Evolutionary conservation across 2,888 invertebrate species (phyloP), one percentile per base, ranked within the genome.

Genomic region (Synergus umbraculus): DNA sequence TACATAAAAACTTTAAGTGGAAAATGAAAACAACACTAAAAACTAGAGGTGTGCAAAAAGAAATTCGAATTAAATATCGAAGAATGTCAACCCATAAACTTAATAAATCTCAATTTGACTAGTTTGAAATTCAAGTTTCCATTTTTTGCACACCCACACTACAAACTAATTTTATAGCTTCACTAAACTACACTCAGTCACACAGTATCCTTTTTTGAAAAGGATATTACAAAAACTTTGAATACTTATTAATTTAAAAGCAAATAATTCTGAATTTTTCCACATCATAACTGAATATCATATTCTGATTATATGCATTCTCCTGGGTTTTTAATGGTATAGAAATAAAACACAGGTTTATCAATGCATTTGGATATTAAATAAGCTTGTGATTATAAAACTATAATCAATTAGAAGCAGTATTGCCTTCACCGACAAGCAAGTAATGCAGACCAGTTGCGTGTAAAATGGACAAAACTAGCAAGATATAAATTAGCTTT

Each of bases 391-490:
- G 58, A 58, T 58, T 58, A 18, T 18, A 58, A 1, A 63, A 29
- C 12, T 29, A 29, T 7, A 60, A 22, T 63, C 63, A 22, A n/a
- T 43, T 66, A n/a, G 10, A 66, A 66, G n/a, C 65, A 66, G 9
- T 15, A 13, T 37, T 43, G 41, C 66, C 66, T n/a, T 43, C 66
- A 66, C 66, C 66, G 10, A 66, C 18, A 66, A 66, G 41, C 66
- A 10, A 18, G n/a, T 13, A 66, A 41, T 43, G 10, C 15, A 66
- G 43, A 44, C 10, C 66, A 18, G n/a, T 63, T 63, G 22, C 29
- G 12, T 63, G 66, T n/a, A n/a, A 41, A 65, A 65, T 18, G n/a
- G n/a, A 12, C 41, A 66, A 43, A 44, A 73, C 46, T 29, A 78
- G 46, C 64, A 76, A 15, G 49, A 76, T 41, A 79, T 29, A 18